Percentiles rank a stretch among this genome's conserved stretches.
phyloP scores from a whole-genome alignment of 1,140 invertebrate species.

The Alviniconcha marisindica region DNA sequence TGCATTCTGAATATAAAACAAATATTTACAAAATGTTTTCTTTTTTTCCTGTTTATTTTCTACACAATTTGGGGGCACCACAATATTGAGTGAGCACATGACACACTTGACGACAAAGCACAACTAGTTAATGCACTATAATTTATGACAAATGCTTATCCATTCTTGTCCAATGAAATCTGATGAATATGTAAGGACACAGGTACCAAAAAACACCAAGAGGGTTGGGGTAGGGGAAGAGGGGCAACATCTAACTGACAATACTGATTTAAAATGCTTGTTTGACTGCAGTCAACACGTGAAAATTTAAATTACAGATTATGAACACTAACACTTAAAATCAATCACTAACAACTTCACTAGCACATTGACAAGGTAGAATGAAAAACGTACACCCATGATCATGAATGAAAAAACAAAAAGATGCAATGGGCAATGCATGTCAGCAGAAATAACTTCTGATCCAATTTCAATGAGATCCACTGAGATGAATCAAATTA shows the following conservation, averaged over 20 bases:
- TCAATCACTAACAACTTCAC: too few species aligned
- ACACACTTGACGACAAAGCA: not conserved
- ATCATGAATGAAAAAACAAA: not conserved
- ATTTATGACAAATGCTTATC: not conserved
- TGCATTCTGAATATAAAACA: too few species aligned
- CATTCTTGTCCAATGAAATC: too few species aligned
- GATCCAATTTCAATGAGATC: not conserved
- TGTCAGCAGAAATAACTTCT: not conserved
- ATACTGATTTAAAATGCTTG: slow-evolving; percentile 11
- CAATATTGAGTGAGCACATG: not conserved
- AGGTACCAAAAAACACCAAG: too few species aligned
- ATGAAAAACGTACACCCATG: not conserved
- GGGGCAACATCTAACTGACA: not conserved
- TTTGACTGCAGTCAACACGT: too few species aligned
- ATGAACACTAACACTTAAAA: not conserved
- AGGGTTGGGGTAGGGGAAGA: too few species aligned
- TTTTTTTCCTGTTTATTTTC: too few species aligned
- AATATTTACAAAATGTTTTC: too few species aligned
- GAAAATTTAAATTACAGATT: too few species aligned
- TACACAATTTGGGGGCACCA: not conserved
- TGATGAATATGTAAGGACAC: too few species aligned
- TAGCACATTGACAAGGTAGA: not conserved
- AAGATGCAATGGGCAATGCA: not conserved
- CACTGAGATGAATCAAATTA: not conserved
- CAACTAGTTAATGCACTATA: not conserved